Conservation (phyloP, 2,113 vertebrate genomes). For the Chrysochloris asiatica region DNA sequence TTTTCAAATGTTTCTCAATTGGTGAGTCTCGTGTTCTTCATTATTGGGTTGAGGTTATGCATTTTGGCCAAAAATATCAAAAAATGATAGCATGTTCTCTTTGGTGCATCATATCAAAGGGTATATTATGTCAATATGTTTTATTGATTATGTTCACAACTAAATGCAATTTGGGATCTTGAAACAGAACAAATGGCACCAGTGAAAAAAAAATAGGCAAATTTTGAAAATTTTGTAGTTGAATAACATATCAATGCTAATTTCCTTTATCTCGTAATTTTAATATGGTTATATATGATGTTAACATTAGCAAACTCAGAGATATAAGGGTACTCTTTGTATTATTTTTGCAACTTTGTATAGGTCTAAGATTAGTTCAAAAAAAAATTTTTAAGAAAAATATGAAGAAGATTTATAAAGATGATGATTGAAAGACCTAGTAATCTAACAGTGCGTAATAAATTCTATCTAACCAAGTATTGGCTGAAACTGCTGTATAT, state of each 20-base stretch:
- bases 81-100: background rate
- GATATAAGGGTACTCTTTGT: background rate
- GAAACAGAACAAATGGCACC: background rate
- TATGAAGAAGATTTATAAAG: background rate
- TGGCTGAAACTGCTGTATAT: background rate
- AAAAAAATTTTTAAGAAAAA: background rate
- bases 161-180: background rate
- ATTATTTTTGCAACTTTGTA: background rate
- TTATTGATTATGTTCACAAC: background rate
- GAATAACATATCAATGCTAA: background rate
- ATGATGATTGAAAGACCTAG: background rate
- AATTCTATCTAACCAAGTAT: background rate
- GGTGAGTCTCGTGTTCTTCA: background rate
- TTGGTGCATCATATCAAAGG: background rate
- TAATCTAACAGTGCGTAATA: background rate
- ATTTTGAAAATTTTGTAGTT: background rate
- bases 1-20: background rate
- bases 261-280: background rate
- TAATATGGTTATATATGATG: background rate
- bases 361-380: constrained; percentile 13
- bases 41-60: background rate
- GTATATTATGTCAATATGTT: background rate
- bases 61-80: background rate
- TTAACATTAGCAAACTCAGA: background rate
- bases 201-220: background rate